phyloP scores from a whole-genome alignment of 2,888 invertebrate genomes.

The Adelognathus sp. region DNA sequence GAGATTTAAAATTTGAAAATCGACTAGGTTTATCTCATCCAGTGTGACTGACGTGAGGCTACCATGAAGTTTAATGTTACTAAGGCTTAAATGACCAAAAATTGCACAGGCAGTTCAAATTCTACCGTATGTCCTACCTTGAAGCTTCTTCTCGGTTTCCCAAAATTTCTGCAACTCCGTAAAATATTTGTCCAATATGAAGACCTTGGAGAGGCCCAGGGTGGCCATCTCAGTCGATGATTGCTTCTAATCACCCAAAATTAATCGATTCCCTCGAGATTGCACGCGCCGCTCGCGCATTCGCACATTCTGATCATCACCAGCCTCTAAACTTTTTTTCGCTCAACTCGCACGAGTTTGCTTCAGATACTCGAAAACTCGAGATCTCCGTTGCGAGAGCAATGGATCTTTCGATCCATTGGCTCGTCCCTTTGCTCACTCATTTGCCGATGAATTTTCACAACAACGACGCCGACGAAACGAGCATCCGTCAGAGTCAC shows the following conservation, averaged over 20 bases:
- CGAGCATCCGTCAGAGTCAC: slow-evolving; percentile 7
- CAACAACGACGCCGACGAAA: not conserved
- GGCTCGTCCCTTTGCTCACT: slow-evolving; percentile 5
- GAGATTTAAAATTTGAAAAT: no score
- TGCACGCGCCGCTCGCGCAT: slow-evolving; percentile 73
- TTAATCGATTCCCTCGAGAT: slow-evolving; percentile 62
- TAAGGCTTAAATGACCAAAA: no score
- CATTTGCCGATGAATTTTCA: slow-evolving; percentile 30
- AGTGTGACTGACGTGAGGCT: no score
- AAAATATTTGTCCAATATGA: slow-evolving; percentile 98
- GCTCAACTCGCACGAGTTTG: not conserved
- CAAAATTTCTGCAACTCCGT: slow-evolving; percentile 98
- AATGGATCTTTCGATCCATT: slow-evolving; percentile 35
- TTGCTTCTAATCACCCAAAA: slow-evolving; percentile 66
- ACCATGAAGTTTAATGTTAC: no score
- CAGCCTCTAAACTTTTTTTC: not conserved
- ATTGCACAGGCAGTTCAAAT: not conserved
- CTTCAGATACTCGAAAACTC: slow-evolving; percentile 9
- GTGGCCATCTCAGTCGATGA: slow-evolving; percentile 89
- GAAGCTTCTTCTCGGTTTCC: slow-evolving; percentile 97
- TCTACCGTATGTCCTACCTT: slow-evolving; percentile 86
- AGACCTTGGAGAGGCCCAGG: slow-evolving; percentile 97
- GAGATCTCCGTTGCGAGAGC: not conserved
- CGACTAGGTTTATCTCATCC: no score
- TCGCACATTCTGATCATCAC: slow-evolving; percentile 73